Percentiles rank a stretch among this genome's conserved stretches.
These are phyloP conservation scores for Pegoplata infirma DNA, from an alignment of 2,888 invertebrate species.

Conservation along the genomic window DNA sequence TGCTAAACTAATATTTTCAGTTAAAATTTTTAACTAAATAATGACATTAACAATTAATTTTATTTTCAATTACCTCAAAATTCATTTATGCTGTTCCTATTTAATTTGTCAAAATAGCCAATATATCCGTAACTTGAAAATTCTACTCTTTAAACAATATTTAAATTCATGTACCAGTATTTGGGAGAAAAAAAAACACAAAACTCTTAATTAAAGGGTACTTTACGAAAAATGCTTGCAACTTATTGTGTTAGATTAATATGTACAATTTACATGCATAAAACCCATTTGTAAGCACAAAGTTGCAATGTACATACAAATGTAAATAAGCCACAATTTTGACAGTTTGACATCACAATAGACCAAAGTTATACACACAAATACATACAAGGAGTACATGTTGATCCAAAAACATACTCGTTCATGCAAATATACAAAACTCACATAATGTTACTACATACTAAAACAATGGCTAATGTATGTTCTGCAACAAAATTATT, in stretches of 20 bases:
- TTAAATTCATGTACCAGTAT: no score
- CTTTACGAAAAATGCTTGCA: slow-evolving; percentile 16
- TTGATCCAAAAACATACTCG: background rate
- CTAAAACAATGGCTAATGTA: slow-evolving; percentile 54
- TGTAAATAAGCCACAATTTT: slow-evolving; percentile 57
- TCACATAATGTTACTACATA: slow-evolving; percentile 42
- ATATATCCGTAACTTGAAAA: no score
- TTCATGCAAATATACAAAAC: background rate
- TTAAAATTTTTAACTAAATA: no score
- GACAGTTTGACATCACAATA: slow-evolving; percentile 55
- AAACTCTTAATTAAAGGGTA: slow-evolving; percentile 37
- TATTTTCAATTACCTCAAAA: no score
- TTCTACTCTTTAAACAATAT: no score
- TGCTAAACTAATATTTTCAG: no score
- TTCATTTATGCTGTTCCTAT: no score
- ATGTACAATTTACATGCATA: slow-evolving; percentile 33
- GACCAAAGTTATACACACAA: background rate
- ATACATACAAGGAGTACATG: background rate
- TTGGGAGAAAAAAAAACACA: no score
- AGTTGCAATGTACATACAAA: slow-evolving; percentile 12
- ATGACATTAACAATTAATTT: no score
- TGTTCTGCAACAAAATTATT: slow-evolving; percentile 25
- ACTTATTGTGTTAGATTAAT: slow-evolving; percentile 44
- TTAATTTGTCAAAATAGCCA: no score
- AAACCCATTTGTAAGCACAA: slow-evolving; percentile 27